Base-by-base conservation (phyloP, 2,113 vertebrate species). In the Albula glossodonta region DNA sequence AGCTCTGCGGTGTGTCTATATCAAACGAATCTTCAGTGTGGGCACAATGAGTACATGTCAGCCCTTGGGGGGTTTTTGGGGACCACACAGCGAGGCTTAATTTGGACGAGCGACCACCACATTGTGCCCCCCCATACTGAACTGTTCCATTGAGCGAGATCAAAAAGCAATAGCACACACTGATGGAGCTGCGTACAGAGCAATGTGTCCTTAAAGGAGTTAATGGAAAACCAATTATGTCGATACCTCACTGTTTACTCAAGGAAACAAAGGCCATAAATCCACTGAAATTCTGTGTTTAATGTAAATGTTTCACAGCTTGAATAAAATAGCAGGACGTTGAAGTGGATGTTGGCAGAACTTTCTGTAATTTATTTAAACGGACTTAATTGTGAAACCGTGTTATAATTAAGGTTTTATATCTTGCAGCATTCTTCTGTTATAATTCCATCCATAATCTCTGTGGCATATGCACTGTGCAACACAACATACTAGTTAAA, bases 21-120 rank as follows among this genome's bases (percentile, higher is more conserved):
- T 85, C 70, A 78, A 81, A 90, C 81, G 52, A 86, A 89, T 87
- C 84, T 19, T 51, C 84, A 56, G 81, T 77, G 63, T 84, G 80
- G 83, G 51, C 60, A 66, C 0, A 66, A 85, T 63, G 79, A 85
- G 84, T 81, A 48, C 56, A 41, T 87, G 82, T 83, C 86, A 83
- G 31, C 22, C 83, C 77, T 60, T 48, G 15, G 17, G 57, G 57
- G 25, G 19, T 70, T 82, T 63, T 12, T 56, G n/a, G 60, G 41
- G 48, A 80, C 82, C 82, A 31, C 82, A 41, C 11, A 22, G 31
- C 31, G 31, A 41, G 63, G 5, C 56, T 78, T 87, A 82, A 74
- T 84, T 88, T 78, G 22, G 84, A 87, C 50, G 19, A 84, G 63
- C 52, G 51, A 51, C 78, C 70, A 63, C 86, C 81, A 83, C 83